Evolutionary conservation across 2,113 vertebrate species (phyloP).

Genomic region (Corythornis madagascariensis): DNA sequence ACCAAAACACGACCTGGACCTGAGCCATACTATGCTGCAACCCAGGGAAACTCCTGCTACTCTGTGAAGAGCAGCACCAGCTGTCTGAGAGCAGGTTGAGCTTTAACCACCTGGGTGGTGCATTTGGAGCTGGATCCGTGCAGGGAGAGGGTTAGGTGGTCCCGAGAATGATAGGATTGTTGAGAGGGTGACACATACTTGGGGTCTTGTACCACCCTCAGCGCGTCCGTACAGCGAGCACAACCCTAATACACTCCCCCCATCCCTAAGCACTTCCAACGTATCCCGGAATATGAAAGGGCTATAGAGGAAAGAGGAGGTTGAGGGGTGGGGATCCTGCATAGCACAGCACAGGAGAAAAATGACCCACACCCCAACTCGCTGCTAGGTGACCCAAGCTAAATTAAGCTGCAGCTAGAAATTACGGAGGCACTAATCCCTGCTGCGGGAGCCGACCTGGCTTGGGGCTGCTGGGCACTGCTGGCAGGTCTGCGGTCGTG

Average conservation of each 20-base stretch:
- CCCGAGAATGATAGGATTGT: fast-evolving
- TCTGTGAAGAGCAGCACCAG: neutral
- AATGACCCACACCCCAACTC: neutral
- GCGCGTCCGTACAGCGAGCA: fast-evolving
- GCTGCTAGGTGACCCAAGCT: constrained; percentile 15
- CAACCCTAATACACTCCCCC: neutral
- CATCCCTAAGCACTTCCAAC: neutral
- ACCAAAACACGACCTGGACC: neutral
- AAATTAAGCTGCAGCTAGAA: constrained; percentile 45
- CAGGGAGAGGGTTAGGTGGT: neutral
- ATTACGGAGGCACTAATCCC: constrained; percentile 21
- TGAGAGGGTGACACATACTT: neutral
- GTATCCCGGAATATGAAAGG: neutral
- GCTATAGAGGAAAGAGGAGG: neutral
- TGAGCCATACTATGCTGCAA: fast-evolving
- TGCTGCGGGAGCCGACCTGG: neutral
- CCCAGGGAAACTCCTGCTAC: neutral
- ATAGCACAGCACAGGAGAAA: neutral
- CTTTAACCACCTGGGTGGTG: neutral
- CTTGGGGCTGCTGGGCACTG: neutral
- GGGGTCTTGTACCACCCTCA: neutral
- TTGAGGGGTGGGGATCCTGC: neutral
- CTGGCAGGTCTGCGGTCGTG: neutral
- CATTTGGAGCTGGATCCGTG: neutral
- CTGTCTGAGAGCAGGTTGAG: neutral